phyloP scores from a whole-genome alignment of 2,113 vertebrate species.

The Pollachius pollachius region DNA sequence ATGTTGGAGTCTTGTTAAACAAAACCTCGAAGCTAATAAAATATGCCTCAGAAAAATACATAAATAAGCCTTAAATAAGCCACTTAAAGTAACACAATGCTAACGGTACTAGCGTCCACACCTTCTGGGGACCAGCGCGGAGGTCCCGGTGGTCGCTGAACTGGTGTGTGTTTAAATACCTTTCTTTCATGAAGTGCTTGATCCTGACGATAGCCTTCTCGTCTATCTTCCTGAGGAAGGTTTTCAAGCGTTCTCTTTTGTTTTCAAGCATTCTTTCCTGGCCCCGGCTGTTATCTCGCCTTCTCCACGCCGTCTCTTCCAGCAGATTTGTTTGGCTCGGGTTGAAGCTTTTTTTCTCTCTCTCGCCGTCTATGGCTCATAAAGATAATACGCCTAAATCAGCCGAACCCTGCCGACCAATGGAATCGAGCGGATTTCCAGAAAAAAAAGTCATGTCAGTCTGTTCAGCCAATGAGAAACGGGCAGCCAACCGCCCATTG shows the following conservation, averaged over 20 bases:
- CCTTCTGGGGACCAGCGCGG: constrained; percentile 13
- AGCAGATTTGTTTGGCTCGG: constrained; percentile 39
- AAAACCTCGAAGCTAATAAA: not conserved
- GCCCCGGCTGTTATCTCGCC: constrained; percentile 36
- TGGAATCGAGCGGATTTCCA: constrained; percentile 21
- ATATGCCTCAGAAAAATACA: not conserved
- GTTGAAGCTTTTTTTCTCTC: constrained; percentile 10
- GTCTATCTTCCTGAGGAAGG: constrained; percentile 77
- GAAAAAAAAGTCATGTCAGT: constrained; percentile 67
- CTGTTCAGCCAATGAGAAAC: constrained; percentile 55
- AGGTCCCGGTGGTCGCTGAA: too few species aligned
- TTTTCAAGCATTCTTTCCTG: constrained; percentile 78
- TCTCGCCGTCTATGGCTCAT: constrained; percentile 55
- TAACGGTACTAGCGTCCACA: constrained; percentile 24
- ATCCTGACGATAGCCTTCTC: constrained; percentile 76
- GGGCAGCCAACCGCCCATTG: constrained; percentile 50
- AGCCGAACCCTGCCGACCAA: constrained; percentile 72
- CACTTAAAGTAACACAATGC: not conserved
- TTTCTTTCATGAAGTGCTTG: constrained; percentile 80
- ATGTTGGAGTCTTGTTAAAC: not conserved
- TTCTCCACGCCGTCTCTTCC: constrained; percentile 51
- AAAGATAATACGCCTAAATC: constrained; percentile 73
- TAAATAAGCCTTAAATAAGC: not conserved
- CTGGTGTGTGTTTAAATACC: constrained; percentile 48
- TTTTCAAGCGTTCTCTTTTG: constrained; percentile 76